Evolutionary conservation across 2,113 vertebrate genomes (phyloP).

Genomic region (Sylvilagus bachmani): DNA sequence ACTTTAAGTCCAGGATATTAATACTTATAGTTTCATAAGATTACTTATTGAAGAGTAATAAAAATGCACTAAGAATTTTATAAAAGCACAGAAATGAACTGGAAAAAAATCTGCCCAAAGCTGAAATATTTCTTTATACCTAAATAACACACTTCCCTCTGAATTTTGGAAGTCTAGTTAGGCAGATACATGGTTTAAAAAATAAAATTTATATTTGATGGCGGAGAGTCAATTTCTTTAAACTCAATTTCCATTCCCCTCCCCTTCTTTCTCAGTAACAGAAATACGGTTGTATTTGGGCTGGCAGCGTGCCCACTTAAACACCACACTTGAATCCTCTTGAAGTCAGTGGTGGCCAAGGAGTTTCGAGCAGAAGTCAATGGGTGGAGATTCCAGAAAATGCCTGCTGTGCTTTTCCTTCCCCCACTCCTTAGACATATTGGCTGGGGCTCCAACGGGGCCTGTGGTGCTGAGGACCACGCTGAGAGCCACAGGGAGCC

Average conservation of each 20-base stretch:
- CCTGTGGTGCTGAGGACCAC: not conserved
- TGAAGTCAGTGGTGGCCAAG: conserved; percentile 8
- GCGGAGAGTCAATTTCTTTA: conserved; percentile 49
- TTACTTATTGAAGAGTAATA: not conserved
- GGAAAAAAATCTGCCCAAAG: not conserved
- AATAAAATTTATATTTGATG: conserved; percentile 38
- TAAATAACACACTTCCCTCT: not conserved
- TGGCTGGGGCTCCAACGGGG: not conserved
- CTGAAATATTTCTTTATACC: conserved; percentile 32
- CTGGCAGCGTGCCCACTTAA: conserved; percentile 37
- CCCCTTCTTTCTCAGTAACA: not conserved
- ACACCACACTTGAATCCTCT: conserved; percentile 17
- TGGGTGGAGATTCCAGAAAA: not conserved
- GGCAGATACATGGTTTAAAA: conserved; percentile 57
- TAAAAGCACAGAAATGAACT: not conserved
- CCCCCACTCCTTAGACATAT: not conserved
- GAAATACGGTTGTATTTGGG: conserved; percentile 31
- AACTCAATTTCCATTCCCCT: conserved; percentile 16
- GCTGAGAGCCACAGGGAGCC: not conserved
- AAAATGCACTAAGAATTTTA: not conserved
- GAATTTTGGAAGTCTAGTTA: conserved; percentile 39
- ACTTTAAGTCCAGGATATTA: not conserved
- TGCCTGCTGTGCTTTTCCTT: not conserved
- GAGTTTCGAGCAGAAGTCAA: conserved; percentile 27
- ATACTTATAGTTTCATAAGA: conserved; percentile 28